These are phyloP conservation scores for Leptinotarsa rubiginosa DNA, from an alignment of 2,888 invertebrate species.

Conservation along the genomic window DNA sequence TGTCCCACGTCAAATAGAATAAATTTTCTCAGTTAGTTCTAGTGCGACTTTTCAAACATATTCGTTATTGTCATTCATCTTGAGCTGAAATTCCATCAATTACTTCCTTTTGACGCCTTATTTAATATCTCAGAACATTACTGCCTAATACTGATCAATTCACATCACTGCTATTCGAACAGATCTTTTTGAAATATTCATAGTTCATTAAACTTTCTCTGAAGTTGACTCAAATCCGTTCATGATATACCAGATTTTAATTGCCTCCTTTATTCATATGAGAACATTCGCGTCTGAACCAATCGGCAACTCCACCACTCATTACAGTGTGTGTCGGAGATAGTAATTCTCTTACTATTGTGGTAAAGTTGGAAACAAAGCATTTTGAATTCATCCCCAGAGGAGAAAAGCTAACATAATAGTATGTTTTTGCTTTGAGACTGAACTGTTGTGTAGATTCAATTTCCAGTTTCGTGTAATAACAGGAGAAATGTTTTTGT, in stretches of 20 bases:
- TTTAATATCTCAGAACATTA: too few relatives aligned
- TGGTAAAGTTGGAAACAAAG: conserved; percentile 5
- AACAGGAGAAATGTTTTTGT: conserved; percentile 17
- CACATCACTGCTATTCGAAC: too few relatives aligned
- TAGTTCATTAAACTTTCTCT: too few relatives aligned
- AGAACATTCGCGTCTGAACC: not conserved
- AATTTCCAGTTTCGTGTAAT: conserved; percentile 6
- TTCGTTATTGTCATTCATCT: too few relatives aligned
- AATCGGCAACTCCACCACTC: conserved; percentile 7
- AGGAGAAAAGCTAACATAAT: conserved; percentile 10
- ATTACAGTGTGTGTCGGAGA: conserved; percentile 1
- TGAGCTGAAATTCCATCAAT: too few relatives aligned
- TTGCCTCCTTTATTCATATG: not conserved
- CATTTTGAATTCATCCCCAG: not conserved
- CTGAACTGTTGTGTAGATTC: conserved; percentile 3
- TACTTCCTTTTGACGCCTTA: too few relatives aligned
- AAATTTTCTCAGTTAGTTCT: too few relatives aligned
- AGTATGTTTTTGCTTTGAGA: conserved; percentile 8
- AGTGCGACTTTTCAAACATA: too few relatives aligned
- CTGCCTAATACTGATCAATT: too few relatives aligned
- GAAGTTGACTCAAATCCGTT: too few relatives aligned
- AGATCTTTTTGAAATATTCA: too few relatives aligned
- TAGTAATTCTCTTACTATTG: conserved; percentile 14
- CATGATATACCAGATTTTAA: not conserved
- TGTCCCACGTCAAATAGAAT: too few relatives aligned